phyloP scores from a whole-genome alignment of 2,888 invertebrate genomes.

The Megamerina dolium region DNA sequence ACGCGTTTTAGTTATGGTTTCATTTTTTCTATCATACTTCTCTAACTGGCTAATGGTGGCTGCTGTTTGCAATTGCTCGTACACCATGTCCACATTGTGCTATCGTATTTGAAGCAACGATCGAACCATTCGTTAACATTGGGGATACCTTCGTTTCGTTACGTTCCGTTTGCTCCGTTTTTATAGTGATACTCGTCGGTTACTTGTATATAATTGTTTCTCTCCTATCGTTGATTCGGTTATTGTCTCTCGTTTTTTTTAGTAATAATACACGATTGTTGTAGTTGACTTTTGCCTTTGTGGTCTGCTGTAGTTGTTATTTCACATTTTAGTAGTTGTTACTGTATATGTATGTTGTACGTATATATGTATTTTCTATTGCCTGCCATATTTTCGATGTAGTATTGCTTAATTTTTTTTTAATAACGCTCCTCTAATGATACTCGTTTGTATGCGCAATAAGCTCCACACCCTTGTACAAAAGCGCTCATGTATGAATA shows the following conservation, averaged over 20 bases:
- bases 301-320: conserved; percentile 1
- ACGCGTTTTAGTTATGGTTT: no score
- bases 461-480: conserved; percentile 4
- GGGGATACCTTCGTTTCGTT: conserved; percentile 5
- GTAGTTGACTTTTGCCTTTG: conserved; percentile 15
- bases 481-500: no score
- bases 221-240: neutral
- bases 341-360: neutral
- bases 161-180: conserved; percentile 1
- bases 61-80: no score
- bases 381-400: neutral
- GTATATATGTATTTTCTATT: neutral
- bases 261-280: conserved; percentile 1
- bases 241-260: no score
- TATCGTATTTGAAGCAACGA: no score
- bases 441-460: neutral
- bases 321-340: neutral
- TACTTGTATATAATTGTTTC: neutral
- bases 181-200: conserved; percentile 4
- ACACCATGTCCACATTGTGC: no score
- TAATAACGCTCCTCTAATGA: neutral
- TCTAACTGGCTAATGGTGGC: no score
- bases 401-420: no score
- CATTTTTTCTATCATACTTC: no score
- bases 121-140: no score